These are phyloP conservation scores for Alentia gelatinosa DNA, from an alignment of 2,888 invertebrate species.

Conservation along the genomic window DNA sequence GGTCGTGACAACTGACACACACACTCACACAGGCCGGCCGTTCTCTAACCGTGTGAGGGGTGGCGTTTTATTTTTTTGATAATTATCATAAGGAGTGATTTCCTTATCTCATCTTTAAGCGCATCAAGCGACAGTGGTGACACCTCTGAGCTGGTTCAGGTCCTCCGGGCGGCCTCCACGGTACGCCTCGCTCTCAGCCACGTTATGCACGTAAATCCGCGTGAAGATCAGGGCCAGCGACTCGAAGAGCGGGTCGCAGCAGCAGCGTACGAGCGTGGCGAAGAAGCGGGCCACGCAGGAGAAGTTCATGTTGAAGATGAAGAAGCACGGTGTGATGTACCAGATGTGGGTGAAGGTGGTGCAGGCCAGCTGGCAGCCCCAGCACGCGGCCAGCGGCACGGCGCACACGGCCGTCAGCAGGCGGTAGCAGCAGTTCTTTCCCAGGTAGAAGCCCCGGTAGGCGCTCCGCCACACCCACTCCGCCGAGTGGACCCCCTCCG, in stretches of 20 bases:
- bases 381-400: slow-evolving; percentile 85
- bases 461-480: slow-evolving; percentile 88
- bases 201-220: slow-evolving; percentile 42
- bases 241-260: slow-evolving; percentile 60
- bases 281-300: slow-evolving; percentile 81
- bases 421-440: slow-evolving; percentile 86
- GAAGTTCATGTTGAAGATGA: slow-evolving; percentile 86
- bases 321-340: slow-evolving; percentile 86
- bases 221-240: slow-evolving; percentile 57
- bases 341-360: slow-evolving; percentile 86
- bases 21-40: too few species aligned
- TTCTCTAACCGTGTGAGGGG: too few species aligned
- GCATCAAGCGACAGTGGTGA: too few species aligned
- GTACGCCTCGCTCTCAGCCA: background rate
- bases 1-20: too few species aligned
- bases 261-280: slow-evolving; percentile 55
- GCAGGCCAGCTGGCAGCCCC: slow-evolving; percentile 80
- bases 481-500: slow-evolving; percentile 75
- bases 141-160: background rate
- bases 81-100: too few species aligned
- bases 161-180: background rate
- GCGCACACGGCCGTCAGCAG: slow-evolving; percentile 85
- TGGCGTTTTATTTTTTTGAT: too few species aligned
- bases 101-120: too few species aligned
- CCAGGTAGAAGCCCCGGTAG: slow-evolving; percentile 85